Evolutionary conservation across 2,113 vertebrate genomes (phyloP), one percentile per base, ranked within the genome.

Genomic region (Bubo blakistoni): DNA sequence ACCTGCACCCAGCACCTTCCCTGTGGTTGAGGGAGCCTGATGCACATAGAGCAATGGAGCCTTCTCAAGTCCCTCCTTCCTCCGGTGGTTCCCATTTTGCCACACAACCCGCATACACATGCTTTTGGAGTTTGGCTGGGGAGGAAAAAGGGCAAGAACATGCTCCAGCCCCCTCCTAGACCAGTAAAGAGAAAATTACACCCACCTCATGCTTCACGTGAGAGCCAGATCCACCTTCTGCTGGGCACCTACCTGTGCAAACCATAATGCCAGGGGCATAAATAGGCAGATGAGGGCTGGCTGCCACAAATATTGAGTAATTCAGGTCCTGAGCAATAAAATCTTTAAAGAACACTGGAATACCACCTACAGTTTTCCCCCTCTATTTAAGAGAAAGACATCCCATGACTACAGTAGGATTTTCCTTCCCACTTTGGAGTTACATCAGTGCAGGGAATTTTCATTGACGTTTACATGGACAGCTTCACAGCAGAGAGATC

Each of bases 11-110:
- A 49, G 21, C 17, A 4, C 12, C 63, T 30, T n/a, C 57, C 57
- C n/a, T 10, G 7, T 8, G 26, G 12, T 20, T 22, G 11, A 49
- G 30, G 30, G 25, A 36, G 21, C 8, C 16, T 0, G 1, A 20
- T 4, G 9, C 2, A 1, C 9, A 8, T 0, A 1, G 30, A 27
- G 63, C 2, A 1, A 40, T 4, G 38, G 46, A 69, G 44, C 38
- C 22, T 61, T 24, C 38, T 46, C 62, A 20, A 25, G 49, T 22
- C 57, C 34, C 21, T 42, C 21, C 3, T 55, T 19, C 57, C 30
- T 63, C 80, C 30, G 5, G 19, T 2, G 40, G 30, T 19, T 78
- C 47, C 55, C 42, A 3, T 36, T 49, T 19, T 21, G 17, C 15
- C 42, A 32, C n/a, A 49, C 13, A 71, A 17, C 7, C 6, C 6